Evolutionary conservation across 2,888 invertebrate species (phyloP).

Genomic region (Osedax frankpressi): DNA sequence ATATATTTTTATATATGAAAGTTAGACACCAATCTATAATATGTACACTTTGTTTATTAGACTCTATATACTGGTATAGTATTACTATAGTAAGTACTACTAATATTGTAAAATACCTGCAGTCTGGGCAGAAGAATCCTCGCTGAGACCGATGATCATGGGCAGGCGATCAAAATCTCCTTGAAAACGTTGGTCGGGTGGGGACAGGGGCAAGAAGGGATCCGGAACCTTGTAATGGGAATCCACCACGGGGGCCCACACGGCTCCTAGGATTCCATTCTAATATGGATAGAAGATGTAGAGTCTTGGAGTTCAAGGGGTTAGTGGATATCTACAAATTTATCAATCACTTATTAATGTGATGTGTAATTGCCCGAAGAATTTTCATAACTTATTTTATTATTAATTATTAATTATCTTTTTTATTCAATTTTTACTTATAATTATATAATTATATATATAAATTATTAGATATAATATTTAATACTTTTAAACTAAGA

Average conservation of each 20-base stretch:
- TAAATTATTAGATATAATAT: not conserved
- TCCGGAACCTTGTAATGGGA: constrained; percentile 20
- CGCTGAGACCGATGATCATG: constrained; percentile 28
- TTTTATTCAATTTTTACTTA: not conserved
- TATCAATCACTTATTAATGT: too few relatives aligned
- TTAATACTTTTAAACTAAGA: not conserved
- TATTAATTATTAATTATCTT: constrained; percentile 7
- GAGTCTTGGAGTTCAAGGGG: too few relatives aligned
- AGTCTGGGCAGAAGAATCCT: constrained; percentile 24
- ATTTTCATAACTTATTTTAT: too few relatives aligned
- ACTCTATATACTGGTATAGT: too few relatives aligned
- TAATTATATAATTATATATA: not conserved
- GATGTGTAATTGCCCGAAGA: too few relatives aligned
- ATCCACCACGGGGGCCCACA: constrained; percentile 29
- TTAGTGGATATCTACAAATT: too few relatives aligned
- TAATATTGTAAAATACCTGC: too few relatives aligned
- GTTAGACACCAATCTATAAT: too few relatives aligned
- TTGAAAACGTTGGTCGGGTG: constrained; percentile 24
- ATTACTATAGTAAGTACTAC: too few relatives aligned
- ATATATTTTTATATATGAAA: too few relatives aligned
- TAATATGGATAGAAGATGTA: too few relatives aligned
- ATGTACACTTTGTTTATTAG: too few relatives aligned
- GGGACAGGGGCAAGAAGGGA: constrained; percentile 27
- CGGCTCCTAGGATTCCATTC: constrained; percentile 27
- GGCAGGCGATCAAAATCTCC: constrained; percentile 28